phyloP scores from a whole-genome alignment of 2,888 invertebrate genomes.

The Pseudococcus viburni region DNA sequence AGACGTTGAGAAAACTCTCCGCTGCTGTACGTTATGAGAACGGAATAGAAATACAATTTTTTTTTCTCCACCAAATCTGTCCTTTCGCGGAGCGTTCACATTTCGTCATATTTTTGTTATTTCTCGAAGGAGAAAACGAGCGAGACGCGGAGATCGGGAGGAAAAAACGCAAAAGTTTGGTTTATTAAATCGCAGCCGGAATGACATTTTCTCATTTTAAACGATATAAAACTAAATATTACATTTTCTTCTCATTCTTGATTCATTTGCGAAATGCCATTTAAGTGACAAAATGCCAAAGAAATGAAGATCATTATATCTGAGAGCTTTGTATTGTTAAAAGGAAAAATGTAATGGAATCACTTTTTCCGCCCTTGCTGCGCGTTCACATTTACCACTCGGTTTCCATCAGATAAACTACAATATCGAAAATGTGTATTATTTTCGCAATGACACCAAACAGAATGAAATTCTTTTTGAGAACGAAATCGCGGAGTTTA shows the following conservation, averaged over 20 bases:
- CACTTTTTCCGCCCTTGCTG: constrained; percentile 33
- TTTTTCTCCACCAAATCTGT: constrained; percentile 9
- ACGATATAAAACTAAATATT: constrained; percentile 59
- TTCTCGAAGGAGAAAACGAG: constrained; percentile 4
- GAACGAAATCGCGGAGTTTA: constrained; percentile 16
- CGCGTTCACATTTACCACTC: not conserved
- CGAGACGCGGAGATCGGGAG: not conserved
- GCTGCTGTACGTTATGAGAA: not conserved
- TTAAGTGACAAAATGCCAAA: constrained; percentile 58
- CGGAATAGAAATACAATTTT: constrained; percentile 23
- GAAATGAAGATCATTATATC: constrained; percentile 58
- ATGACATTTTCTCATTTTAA: constrained; percentile 57
- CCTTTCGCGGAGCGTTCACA: constrained; percentile 31
- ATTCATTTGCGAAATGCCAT: constrained; percentile 57
- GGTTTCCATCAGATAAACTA: constrained; percentile 40
- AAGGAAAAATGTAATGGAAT: constrained; percentile 57
- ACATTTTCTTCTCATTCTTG: constrained; percentile 56
- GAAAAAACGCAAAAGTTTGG: constrained; percentile 50
- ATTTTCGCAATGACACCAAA: constrained; percentile 19
- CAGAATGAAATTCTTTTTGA: not conserved
- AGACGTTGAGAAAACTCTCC: not conserved
- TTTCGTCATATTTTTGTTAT: constrained; percentile 46
- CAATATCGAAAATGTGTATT: constrained; percentile 41
- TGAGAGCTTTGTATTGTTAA: constrained; percentile 54
- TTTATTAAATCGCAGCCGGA: constrained; percentile 58